phyloP scores from a whole-genome alignment of 2,797 vertebrate species.

The Vespertilio murinus region DNA sequence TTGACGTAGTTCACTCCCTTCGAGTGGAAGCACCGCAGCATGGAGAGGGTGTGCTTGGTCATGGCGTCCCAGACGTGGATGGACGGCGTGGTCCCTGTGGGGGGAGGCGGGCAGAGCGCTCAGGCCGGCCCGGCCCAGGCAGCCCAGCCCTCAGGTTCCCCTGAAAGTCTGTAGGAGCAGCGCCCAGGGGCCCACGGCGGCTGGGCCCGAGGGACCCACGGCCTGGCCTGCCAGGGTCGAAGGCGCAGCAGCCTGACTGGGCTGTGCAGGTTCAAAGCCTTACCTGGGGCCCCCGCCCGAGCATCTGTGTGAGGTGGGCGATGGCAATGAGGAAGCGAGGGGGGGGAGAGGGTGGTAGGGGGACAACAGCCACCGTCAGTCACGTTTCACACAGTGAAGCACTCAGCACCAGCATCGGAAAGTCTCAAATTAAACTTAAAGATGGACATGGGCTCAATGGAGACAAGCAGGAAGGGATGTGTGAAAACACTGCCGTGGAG shows the following conservation, averaged over 20 bases:
- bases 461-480: conserved; percentile 82
- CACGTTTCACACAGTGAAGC: conserved; percentile 81
- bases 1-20: conserved; percentile 95
- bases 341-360: conserved; percentile 82
- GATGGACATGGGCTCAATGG: conserved; percentile 84
- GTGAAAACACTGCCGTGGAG: conserved; percentile 67
- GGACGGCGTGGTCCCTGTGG: conserved; percentile 91
- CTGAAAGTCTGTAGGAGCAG: background rate
- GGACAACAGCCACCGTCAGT: conserved; percentile 89
- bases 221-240: background rate
- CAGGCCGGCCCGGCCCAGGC: rapidly evolving
- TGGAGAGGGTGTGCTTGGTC: conserved; percentile 95
- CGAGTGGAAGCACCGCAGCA: conserved; percentile 94
- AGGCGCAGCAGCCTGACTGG: conserved; percentile 66
- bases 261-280: conserved; percentile 80
- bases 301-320: conserved; percentile 92
- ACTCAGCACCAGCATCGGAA: conserved; percentile 83
- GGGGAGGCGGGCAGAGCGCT: background rate
- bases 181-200: background rate
- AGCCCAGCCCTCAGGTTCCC: rapidly evolving
- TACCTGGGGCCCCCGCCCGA: conserved; percentile 92
- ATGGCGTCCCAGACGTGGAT: conserved; percentile 97
- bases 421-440: conserved; percentile 79
- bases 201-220: background rate
- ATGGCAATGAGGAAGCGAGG: conserved; percentile 91